Evolutionary conservation across 2,797 vertebrate genomes (phyloP).

Genomic region (Erpetoichthys calabaricus): DNA sequence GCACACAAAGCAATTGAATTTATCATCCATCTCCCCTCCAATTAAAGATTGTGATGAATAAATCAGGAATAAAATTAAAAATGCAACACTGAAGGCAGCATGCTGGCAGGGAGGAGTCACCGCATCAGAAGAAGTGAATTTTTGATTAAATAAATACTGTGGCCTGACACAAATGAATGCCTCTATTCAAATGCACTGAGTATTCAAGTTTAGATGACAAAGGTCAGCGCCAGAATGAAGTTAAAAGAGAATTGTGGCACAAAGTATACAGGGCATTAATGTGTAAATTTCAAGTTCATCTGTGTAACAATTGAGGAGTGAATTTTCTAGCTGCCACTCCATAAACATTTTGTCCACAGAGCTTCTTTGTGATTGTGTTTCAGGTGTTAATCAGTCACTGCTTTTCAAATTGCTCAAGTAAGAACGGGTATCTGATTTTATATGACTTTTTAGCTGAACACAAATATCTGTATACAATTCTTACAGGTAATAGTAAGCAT

Average conservation of each 20-base stretch:
- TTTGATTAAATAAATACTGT: conserved; percentile 26
- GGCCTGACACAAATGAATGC: conserved; percentile 28
- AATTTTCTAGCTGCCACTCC: too few relatives aligned
- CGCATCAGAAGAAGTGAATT: conserved; percentile 31
- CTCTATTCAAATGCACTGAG: conserved; percentile 14
- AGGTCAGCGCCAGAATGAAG: background rate
- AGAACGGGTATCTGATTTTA: too few relatives aligned
- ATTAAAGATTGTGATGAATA: conserved; percentile 31
- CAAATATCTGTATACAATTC: too few relatives aligned
- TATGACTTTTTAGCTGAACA: too few relatives aligned
- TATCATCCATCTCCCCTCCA: conserved; percentile 24
- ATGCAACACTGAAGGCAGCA: conserved; percentile 25
- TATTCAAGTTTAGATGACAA: conserved; percentile 6
- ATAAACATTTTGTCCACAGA: too few relatives aligned
- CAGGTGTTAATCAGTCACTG: too few relatives aligned
- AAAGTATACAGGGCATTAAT: background rate
- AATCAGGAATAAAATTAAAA: conserved; percentile 23
- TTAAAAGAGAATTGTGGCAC: background rate
- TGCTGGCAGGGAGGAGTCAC: conserved; percentile 27
- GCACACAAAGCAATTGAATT: conserved; percentile 15
- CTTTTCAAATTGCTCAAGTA: too few relatives aligned
- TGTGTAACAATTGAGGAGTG: too few relatives aligned
- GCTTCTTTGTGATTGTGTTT: too few relatives aligned
- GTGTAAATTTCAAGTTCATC: background rate
- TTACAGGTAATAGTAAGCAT: too few relatives aligned